Evolutionary conservation across 1,140 invertebrate genomes (phyloP).

Genomic region (Latrodectus geometricus): DNA sequence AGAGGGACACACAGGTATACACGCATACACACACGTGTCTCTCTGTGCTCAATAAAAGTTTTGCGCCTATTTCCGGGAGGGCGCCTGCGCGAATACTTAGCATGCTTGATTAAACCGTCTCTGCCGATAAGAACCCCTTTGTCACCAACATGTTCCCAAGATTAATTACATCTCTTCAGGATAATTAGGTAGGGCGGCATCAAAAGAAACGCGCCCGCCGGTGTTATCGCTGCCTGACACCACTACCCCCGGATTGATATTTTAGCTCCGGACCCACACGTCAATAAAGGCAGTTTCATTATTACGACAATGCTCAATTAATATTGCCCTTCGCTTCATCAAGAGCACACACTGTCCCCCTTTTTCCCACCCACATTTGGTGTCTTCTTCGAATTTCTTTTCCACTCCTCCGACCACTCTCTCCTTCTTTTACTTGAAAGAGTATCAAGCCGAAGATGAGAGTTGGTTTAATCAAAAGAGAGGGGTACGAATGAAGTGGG

Average conservation of each 20-base stretch:
- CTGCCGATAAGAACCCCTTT: slow-evolving; percentile 61
- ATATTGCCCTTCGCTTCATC: slow-evolving; percentile 61
- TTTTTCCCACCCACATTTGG: background rate
- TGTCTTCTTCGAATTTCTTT: slow-evolving; percentile 44
- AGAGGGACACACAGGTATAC: slow-evolving; percentile 17
- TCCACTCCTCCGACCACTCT: slow-evolving; percentile 2
- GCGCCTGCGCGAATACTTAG: slow-evolving; percentile 61
- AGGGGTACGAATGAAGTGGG: background rate
- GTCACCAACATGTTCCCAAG: slow-evolving; percentile 62
- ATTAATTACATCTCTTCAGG: slow-evolving; percentile 63
- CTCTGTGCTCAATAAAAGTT: slow-evolving; percentile 57
- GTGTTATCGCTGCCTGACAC: slow-evolving; percentile 61
- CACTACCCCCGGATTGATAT: slow-evolving; percentile 58
- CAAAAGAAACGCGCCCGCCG: slow-evolving; percentile 60
- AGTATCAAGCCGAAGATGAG: slow-evolving; percentile 38
- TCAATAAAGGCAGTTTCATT: slow-evolving; percentile 62
- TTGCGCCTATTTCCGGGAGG: background rate
- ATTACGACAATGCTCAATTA: slow-evolving; percentile 62
- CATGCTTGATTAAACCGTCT: slow-evolving; percentile 62
- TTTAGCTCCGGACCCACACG: slow-evolving; percentile 56
- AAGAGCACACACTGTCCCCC: background rate
- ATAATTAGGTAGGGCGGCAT: slow-evolving; percentile 62
- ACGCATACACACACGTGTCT: slow-evolving; percentile 8
- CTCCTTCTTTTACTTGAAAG: slow-evolving; percentile 22
- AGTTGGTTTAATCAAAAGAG: slow-evolving; percentile 59